phyloP scores from a whole-genome alignment of 2,113 vertebrate species.

The Nyctibius bracteatus region DNA sequence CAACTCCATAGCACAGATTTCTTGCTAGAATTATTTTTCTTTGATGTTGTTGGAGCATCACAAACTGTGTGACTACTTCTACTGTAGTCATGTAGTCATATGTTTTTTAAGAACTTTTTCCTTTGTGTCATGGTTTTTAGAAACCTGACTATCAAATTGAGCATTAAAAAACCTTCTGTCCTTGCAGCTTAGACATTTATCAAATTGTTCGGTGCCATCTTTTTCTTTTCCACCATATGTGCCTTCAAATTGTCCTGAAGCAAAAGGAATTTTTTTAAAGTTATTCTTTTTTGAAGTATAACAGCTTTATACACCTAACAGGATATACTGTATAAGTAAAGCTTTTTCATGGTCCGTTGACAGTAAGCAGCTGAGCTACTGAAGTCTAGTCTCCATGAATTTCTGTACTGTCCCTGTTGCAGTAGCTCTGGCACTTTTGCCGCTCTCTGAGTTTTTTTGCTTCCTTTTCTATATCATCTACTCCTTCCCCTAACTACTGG shows the following conservation, averaged over 20 bases:
- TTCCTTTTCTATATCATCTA: background rate
- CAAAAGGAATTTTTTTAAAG: background rate
- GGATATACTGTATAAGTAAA: background rate
- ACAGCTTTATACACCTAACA: background rate
- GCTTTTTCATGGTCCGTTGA: background rate
- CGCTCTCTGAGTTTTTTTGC: background rate
- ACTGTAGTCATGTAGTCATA: background rate
- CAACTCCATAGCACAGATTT: background rate
- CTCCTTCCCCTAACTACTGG: background rate
- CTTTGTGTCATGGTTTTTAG: background rate
- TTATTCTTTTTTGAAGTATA: background rate
- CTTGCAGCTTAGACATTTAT: background rate
- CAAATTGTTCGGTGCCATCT: background rate
- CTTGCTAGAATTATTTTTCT: background rate
- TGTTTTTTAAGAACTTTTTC: background rate
- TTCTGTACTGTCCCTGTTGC: background rate
- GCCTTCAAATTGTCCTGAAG: background rate
- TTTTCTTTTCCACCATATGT: background rate
- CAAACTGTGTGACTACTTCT: background rate
- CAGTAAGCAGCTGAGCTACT: background rate
- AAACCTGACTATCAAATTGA: background rate
- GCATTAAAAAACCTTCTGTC: background rate
- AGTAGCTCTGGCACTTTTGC: background rate
- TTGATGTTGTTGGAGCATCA: background rate
- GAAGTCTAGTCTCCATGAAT: background rate